These are phyloP conservation scores for Chionoecetes opilio DNA, from an alignment of 1,140 invertebrate genomes.

Conservation along the genomic window DNA sequence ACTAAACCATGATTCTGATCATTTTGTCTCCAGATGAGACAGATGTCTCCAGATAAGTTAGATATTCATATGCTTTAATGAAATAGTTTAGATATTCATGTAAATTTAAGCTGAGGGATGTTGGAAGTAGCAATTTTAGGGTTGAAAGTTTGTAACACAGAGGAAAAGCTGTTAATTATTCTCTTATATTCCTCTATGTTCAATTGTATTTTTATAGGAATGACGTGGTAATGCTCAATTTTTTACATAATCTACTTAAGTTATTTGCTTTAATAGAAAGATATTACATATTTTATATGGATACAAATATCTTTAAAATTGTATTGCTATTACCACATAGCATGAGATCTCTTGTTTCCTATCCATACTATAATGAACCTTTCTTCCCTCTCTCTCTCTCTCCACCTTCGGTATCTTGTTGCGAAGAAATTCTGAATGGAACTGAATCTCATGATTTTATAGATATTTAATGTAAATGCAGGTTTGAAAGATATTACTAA, in stretches of 20 bases:
- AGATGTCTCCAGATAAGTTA: no score
- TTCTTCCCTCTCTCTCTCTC: neutral
- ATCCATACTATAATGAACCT: no score
- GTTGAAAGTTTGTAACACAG: neutral
- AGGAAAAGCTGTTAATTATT: neutral
- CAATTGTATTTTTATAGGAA: neutral
- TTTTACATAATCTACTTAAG: slow-evolving; percentile 59
- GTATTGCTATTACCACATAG: neutral
- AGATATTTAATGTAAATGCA: neutral
- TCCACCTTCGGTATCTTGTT: neutral
- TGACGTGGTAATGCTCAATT: slow-evolving; percentile 67
- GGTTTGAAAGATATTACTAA: neutral
- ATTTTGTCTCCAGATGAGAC: neutral
- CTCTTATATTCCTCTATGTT: neutral
- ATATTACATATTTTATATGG: neutral
- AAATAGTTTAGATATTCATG: slow-evolving; percentile 9
- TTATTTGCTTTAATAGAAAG: slow-evolving; percentile 53
- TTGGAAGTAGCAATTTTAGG: neutral
- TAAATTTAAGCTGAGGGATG: neutral
- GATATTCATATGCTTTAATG: slow-evolving; percentile 31
- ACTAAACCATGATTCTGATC: neutral
- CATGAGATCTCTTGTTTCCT: neutral
- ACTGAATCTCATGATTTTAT: neutral
- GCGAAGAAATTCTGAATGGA: neutral
- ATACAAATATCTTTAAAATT: neutral